These are phyloP conservation scores for Ips nitidus DNA, from an alignment of 1,140 invertebrate genomes.

Conservation along the genomic window DNA sequence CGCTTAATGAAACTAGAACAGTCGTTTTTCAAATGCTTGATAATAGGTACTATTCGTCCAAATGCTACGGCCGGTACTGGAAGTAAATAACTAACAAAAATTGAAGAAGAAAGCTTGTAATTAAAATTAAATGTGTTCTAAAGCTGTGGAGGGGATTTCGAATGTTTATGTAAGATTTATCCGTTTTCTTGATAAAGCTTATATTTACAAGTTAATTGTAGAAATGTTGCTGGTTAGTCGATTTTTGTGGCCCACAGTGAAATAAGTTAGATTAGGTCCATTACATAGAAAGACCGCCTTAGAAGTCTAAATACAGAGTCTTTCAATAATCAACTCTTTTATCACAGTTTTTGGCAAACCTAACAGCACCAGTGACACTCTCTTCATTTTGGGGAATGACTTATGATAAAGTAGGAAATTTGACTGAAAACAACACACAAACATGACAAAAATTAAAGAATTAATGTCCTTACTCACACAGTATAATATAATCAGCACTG, in stretches of 20 bases:
- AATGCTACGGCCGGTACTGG: conserved; percentile 19
- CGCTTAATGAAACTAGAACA: conserved; percentile 5
- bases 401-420: background rate
- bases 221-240: conserved; percentile 3
- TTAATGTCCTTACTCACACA: too few species aligned
- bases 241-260: conserved; percentile 14
- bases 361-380: too few species aligned
- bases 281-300: background rate
- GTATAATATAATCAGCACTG: too few species aligned
- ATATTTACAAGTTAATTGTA: conserved; percentile 21
- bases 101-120: conserved; percentile 26
- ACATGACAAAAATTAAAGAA: too few species aligned
- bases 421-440: background rate
- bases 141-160: conserved; percentile 21
- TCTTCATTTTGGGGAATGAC: background rate
- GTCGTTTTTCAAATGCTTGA: conserved; percentile 1
- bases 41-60: conserved; percentile 11
- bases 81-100: conserved; percentile 26
- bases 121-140: conserved; percentile 22
- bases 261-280: conserved; percentile 21
- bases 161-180: conserved; percentile 32
- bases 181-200: conserved; percentile 12
- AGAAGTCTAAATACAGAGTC: background rate
- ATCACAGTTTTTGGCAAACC: too few species aligned
- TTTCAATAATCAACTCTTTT: background rate